phyloP scores from a whole-genome alignment of 2,888 invertebrate species.

The Apotomis betuletana region DNA sequence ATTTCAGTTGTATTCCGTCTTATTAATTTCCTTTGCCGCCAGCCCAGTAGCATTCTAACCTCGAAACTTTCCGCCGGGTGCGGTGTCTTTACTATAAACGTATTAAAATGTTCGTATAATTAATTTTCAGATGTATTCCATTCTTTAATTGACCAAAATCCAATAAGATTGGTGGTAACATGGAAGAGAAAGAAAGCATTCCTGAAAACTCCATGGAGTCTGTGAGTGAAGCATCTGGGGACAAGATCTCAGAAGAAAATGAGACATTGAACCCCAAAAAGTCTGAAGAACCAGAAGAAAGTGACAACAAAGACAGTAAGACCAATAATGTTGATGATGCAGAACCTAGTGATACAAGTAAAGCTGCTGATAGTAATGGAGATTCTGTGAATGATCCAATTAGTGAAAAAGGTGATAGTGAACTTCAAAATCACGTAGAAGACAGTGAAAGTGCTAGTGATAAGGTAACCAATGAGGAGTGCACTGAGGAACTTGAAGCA shows the following conservation, averaged over 20 bases:
- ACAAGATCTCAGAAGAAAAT: constrained; percentile 38
- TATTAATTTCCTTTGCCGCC: constrained; percentile 17
- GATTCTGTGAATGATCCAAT: constrained; percentile 48
- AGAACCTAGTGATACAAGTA: constrained; percentile 46
- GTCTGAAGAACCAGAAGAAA: constrained; percentile 37
- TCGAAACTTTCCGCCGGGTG: constrained; percentile 72
- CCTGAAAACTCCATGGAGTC: constrained; percentile 56
- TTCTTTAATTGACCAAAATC: constrained; percentile 51
- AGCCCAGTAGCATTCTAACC: constrained; percentile 64
- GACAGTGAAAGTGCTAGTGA: constrained; percentile 50
- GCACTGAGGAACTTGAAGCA: constrained; percentile 22
- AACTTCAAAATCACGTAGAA: constrained; percentile 69
- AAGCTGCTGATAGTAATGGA: constrained; percentile 31
- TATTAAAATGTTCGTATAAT: constrained; percentile 39
- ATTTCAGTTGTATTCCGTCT: not conserved
- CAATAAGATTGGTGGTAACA: constrained; percentile 62
- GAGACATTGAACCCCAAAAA: constrained; percentile 21
- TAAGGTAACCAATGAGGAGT: constrained; percentile 51
- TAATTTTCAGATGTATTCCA: constrained; percentile 65
- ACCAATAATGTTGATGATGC: constrained; percentile 38
- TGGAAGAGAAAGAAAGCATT: constrained; percentile 71
- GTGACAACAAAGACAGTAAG: constrained; percentile 43
- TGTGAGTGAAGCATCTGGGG: constrained; percentile 47
- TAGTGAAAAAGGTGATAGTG: constrained; percentile 50
- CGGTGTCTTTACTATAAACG: constrained; percentile 43